phyloP scores from a whole-genome alignment of 2,113 vertebrate species.

The Aptenodytes forsteri region DNA sequence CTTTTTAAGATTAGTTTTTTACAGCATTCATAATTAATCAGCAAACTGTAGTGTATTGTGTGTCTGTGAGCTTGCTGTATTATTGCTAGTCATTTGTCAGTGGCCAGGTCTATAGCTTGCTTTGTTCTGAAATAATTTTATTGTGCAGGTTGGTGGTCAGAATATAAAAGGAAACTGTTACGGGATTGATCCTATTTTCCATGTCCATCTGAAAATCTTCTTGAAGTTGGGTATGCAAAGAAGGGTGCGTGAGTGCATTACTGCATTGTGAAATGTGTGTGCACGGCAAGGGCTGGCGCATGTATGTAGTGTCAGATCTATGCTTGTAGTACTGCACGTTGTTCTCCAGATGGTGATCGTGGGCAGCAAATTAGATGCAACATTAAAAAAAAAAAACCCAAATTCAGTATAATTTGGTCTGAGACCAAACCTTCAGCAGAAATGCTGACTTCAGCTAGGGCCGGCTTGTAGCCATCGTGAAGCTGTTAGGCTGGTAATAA shows the following conservation, averaged over 20 bases:
- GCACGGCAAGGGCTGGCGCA: fast-evolving
- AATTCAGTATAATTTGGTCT: fast-evolving
- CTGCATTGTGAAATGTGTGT: too few relatives aligned
- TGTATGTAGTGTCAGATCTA: fast-evolving
- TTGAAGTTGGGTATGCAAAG: fast-evolving
- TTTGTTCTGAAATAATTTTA: not conserved
- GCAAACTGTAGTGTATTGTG: too few relatives aligned
- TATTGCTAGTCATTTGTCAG: not conserved
- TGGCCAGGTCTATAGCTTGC: not conserved
- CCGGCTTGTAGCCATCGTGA: fast-evolving
- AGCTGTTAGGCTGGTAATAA: not conserved
- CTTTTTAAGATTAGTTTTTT: not conserved
- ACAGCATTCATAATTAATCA: not conserved
- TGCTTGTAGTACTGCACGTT: not conserved
- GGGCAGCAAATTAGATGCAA: not conserved
- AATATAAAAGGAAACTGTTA: not conserved
- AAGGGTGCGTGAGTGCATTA: fast-evolving
- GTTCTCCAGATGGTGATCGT: conserved; percentile 34
- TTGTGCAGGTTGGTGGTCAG: not conserved
- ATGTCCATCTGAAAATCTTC: not conserved
- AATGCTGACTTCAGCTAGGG: not conserved
- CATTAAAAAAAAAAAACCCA: fast-evolving
- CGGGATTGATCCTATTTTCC: not conserved
- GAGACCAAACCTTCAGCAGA: not conserved
- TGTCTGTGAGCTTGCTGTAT: not conserved